These are phyloP conservation scores for Hippoglossus stenolepis DNA, from an alignment of 2,113 vertebrate genomes.

Conservation along the genomic window DNA sequence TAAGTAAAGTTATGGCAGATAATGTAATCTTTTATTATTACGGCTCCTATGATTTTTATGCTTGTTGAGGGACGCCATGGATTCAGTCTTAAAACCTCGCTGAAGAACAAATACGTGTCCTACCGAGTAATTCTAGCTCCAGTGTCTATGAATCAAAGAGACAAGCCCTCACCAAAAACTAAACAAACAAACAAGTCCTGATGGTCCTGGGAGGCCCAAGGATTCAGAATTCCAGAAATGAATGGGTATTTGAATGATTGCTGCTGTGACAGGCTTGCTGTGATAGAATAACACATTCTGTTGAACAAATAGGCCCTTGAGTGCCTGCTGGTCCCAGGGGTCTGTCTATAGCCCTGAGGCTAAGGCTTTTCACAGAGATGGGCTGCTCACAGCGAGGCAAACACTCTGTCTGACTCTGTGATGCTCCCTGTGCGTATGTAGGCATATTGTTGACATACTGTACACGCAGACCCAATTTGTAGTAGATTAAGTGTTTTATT, in stretches of 20 bases:
- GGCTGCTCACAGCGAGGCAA: slow-evolving; percentile 77
- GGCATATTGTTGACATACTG: slow-evolving; percentile 56
- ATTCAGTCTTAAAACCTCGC: background rate
- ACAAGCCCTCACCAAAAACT: slow-evolving; percentile 45
- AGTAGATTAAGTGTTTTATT: background rate
- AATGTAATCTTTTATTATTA: background rate
- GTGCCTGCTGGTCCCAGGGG: slow-evolving; percentile 81
- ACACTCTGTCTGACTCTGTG: slow-evolving; percentile 70
- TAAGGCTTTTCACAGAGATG: slow-evolving; percentile 73
- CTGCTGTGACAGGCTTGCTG: slow-evolving; percentile 83
- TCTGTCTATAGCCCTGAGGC: slow-evolving; percentile 82
- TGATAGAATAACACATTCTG: slow-evolving; percentile 85
- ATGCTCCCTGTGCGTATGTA: slow-evolving; percentile 51
- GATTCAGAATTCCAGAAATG: slow-evolving; percentile 72
- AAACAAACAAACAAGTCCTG: slow-evolving; percentile 63
- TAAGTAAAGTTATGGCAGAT: background rate
- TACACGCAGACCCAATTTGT: slow-evolving; percentile 16
- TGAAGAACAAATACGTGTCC: slow-evolving; percentile 8
- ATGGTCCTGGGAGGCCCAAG: slow-evolving; percentile 60
- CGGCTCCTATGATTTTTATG: background rate
- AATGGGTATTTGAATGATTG: slow-evolving; percentile 85
- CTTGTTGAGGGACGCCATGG: background rate
- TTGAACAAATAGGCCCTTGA: slow-evolving; percentile 86
- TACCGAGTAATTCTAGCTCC: slow-evolving; percentile 4
- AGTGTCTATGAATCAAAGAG: slow-evolving; percentile 49